Evolutionary conservation across 1,140 invertebrate species (phyloP), one percentile per base, ranked within the genome.

Genomic region (Lordiphosa clarofinis): DNA sequence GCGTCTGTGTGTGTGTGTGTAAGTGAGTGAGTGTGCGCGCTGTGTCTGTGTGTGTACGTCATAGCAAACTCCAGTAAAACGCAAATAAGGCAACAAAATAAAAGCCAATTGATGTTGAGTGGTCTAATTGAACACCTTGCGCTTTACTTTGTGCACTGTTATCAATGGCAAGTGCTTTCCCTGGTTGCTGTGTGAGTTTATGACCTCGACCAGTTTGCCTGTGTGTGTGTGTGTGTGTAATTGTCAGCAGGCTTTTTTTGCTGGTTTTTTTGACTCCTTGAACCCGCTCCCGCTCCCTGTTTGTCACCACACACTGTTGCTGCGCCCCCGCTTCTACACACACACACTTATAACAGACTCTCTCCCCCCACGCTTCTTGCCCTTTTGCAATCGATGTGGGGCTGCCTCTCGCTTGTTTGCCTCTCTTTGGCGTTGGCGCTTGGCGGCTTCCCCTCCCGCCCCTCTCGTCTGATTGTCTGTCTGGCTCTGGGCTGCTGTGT

Each of bases 71-170:
- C 72, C 75, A 81, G 72, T 63, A 76, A 76, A 82, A 81, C 67
- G 72, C 72, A 82, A 81, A 81, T 81, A n/a, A n/a, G n/a, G n/a
- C n/a, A n/a, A n/a, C n/a, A n/a, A n/a, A n/a, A n/a, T n/a, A n/a
- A 79, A 78, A 76, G 62, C 76, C 78, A 82, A 81, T 81, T 81
- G 76, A 67, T 65, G 72, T 82, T 82, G 72, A 81, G 67, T 81
- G 76, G 61, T 81, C 76, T 75, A 75, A 81, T 81, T 82, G 76
- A 58, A 81, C 75, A 71, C 75, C 71, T 75, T 82, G 71, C 72
- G 76, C 54, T 57, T 71, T 64, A 61, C 58, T n/a, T 54, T 73
- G 68, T 58, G 76, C 58, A 37, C 66, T 56, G 67, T 76, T 82
- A 82, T 82, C 76, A 76, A 68, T 65, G 59, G 63, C 65, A 66